Percentiles rank a stretch among this genome's conserved stretches.
phyloP scores from a whole-genome alignment of 2,888 invertebrate species.

The Noctua janthina region DNA sequence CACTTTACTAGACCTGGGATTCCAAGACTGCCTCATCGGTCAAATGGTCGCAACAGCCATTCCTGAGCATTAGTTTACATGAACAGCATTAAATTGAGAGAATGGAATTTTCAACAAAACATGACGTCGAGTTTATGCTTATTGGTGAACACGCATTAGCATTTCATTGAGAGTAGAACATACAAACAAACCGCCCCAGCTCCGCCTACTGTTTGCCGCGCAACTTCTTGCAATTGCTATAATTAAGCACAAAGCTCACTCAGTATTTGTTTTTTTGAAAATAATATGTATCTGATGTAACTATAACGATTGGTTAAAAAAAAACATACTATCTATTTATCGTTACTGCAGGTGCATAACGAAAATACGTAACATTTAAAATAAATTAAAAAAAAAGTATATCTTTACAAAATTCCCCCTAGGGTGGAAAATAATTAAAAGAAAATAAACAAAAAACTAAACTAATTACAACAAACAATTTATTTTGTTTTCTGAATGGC shows the following conservation, averaged over 20 bases:
- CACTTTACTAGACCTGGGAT: background rate
- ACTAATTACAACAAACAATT: too few relatives aligned
- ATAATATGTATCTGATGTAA: background rate
- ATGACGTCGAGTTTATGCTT: background rate
- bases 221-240: conserved; percentile 7
- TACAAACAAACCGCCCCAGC: conserved; percentile 30
- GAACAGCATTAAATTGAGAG: conserved; percentile 1
- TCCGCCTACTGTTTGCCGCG: conserved; percentile 25
- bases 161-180: background rate
- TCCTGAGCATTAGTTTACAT: background rate
- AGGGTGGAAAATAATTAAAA: too few relatives aligned
- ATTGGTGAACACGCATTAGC: background rate
- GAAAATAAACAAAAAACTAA: too few relatives aligned
- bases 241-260: background rate
- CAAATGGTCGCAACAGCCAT: background rate
- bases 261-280: background rate
- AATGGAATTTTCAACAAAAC: background rate
- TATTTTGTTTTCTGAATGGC: too few relatives aligned
- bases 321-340: background rate
- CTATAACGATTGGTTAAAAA: background rate
- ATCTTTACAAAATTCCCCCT: too few relatives aligned
- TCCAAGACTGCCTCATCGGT: background rate
- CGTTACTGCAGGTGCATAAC: background rate
- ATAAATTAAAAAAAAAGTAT: too few relatives aligned
- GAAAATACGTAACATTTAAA: too few relatives aligned